A percentile compares a stretch with the other conserved stretches of the same genome.
Evolutionary conservation across 2,113 vertebrate genomes (phyloP).

Genomic region (Brachirus orientalis): DNA sequence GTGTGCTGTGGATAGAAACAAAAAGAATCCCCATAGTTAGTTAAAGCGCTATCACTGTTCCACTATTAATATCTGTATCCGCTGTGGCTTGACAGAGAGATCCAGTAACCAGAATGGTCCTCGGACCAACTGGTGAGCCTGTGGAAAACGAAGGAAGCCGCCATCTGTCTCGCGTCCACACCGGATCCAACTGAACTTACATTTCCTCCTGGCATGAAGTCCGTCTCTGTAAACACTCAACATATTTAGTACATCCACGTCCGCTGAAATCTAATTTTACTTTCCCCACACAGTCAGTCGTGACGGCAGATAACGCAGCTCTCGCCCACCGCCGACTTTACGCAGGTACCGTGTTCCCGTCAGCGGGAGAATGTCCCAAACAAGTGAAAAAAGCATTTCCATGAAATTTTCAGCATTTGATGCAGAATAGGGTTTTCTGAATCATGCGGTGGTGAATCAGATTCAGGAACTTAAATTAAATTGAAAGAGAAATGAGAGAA

Average conservation of each 20-base stretch:
- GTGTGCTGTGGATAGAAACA: neutral
- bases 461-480: too few species aligned
- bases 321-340: neutral
- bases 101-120: neutral
- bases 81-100: conserved; percentile 1
- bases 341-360: too few species aligned
- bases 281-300: neutral
- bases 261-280: conserved; percentile 1
- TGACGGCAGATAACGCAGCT: neutral
- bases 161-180: conserved; percentile 5
- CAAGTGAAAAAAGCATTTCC: neutral
- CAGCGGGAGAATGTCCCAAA: too few species aligned
- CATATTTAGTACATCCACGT: conserved; percentile 9
- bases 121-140: conserved; percentile 3
- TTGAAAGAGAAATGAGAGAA: too few species aligned
- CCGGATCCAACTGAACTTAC: conserved; percentile 7
- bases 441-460: too few species aligned
- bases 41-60: neutral
- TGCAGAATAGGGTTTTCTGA: too few species aligned
- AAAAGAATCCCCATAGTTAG: neutral
- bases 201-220: conserved; percentile 24
- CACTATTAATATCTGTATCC: neutral
- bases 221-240: neutral
- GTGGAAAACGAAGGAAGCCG: neutral
- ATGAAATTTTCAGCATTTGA: too few species aligned